Conservation (phyloP, 2,797 vertebrate species). For the Salarias fasciatus region DNA sequence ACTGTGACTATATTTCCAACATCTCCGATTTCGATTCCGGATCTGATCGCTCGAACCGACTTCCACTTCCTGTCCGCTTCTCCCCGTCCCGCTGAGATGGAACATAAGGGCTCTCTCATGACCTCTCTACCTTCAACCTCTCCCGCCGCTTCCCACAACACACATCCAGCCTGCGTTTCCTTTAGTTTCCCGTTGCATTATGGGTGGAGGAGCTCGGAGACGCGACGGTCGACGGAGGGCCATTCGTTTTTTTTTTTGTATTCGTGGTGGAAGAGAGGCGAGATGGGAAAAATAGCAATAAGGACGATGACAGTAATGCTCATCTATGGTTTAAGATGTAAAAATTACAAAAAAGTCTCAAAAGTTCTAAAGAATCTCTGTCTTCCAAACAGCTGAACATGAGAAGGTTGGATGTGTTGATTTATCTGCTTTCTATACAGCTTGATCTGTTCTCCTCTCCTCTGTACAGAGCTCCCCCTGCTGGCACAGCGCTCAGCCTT, state of each 20-base stretch:
- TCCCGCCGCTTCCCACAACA: slow-evolving; percentile 62
- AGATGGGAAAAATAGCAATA: slow-evolving; percentile 77
- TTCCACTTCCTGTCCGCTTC: too few relatives aligned
- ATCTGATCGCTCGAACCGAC: too few relatives aligned
- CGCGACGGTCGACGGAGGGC: too few relatives aligned
- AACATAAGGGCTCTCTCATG: slow-evolving; percentile 84
- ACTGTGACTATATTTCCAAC: slow-evolving; percentile 29
- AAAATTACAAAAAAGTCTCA: slow-evolving; percentile 73
- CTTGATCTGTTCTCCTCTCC: slow-evolving; percentile 56
- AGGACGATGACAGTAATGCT: slow-evolving; percentile 84
- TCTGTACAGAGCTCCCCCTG: slow-evolving; percentile 43
- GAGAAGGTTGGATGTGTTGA: slow-evolving; percentile 76
- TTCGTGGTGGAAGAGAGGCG: slow-evolving; percentile 41
- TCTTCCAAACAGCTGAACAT: slow-evolving; percentile 87
- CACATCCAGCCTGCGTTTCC: slow-evolving; percentile 41
- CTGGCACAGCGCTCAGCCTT: slow-evolving; percentile 47
- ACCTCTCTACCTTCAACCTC: slow-evolving; percentile 69
- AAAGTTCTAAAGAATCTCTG: slow-evolving; percentile 88
- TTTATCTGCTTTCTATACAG: slow-evolving; percentile 85
- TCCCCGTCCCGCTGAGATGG: slow-evolving; percentile 71
- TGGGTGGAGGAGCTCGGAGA: neutral
- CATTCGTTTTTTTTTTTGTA: slow-evolving; percentile 45
- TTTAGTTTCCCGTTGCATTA: neutral
- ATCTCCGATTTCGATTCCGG: slow-evolving; percentile 15
- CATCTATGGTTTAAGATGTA: slow-evolving; percentile 79